Conservation (phyloP, 1,140 invertebrate species). For the Euschistus heros region DNA sequence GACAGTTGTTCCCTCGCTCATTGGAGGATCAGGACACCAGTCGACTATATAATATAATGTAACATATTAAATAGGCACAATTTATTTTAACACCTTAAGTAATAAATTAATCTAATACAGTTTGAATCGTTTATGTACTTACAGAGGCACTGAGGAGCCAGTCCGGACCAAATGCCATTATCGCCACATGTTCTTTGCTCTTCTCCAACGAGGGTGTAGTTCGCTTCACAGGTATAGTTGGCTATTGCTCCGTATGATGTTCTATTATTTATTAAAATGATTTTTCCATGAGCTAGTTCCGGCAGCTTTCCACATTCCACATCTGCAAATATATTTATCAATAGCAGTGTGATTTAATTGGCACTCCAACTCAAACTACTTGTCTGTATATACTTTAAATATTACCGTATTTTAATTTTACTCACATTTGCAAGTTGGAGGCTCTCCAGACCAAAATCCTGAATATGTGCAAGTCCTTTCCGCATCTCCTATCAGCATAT, state of each 20-base stretch:
- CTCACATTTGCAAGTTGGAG: conserved; percentile 79
- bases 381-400: neutral
- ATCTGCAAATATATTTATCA: conserved; percentile 41
- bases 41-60: conserved; percentile 43
- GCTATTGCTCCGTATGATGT: conserved; percentile 69
- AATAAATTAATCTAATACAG: conserved; percentile 4
- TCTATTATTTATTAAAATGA: conserved; percentile 51
- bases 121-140: conserved; percentile 31
- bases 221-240: conserved; percentile 65
- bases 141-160: conserved; percentile 67
- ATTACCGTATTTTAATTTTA: conserved; percentile 24
- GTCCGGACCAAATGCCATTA: conserved; percentile 68
- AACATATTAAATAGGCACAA: neutral
- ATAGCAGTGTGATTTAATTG: no score
- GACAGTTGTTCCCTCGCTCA: conserved; percentile 61
- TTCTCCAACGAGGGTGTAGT: conserved; percentile 71
- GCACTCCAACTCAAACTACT: neutral
- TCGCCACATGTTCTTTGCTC: conserved; percentile 62
- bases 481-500: conserved; percentile 63
- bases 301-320: conserved; percentile 67
- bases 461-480: conserved; percentile 54
- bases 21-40: conserved; percentile 70
- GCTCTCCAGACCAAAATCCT: conserved; percentile 68
- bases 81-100: no score
- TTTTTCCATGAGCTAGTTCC: conserved; percentile 58